phyloP scores from a whole-genome alignment of 2,113 vertebrate species.

The Cacatua alba region DNA sequence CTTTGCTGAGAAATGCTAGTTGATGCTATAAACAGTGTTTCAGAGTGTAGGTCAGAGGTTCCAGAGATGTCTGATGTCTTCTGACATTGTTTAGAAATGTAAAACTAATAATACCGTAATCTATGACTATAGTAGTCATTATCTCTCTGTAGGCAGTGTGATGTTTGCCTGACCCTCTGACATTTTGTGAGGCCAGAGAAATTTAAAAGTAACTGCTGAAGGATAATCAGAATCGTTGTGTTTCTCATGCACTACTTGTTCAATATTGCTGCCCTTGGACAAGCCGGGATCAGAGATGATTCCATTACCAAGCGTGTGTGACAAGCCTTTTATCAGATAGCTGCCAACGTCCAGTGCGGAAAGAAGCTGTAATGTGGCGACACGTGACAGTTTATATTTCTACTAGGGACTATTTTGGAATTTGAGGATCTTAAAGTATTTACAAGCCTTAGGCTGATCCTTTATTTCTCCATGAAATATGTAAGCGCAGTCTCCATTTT shows the following conservation, averaged over 20 bases:
- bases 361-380: neutral
- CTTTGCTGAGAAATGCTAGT: neutral
- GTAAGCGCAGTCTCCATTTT: neutral
- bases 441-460: neutral
- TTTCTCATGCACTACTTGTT: neutral
- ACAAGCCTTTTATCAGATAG: slow-evolving; percentile 2
- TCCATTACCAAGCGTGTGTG: neutral
- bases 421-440: neutral
- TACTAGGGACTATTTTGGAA: neutral
- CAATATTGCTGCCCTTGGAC: neutral
- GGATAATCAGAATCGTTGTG: neutral
- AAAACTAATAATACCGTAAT: neutral
- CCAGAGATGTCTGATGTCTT: neutral
- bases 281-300: neutral
- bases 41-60: neutral
- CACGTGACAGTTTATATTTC: neutral
- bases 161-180: neutral
- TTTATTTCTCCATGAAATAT: neutral
- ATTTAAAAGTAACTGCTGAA: neutral
- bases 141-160: neutral
- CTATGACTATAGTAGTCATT: neutral
- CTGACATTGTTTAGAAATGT: neutral
- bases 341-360: neutral
- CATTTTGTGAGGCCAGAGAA: neutral
- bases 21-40: neutral